Evolutionary conservation across 2,113 vertebrate species (phyloP).

Genomic region (Melanerpes formicivorus): DNA sequence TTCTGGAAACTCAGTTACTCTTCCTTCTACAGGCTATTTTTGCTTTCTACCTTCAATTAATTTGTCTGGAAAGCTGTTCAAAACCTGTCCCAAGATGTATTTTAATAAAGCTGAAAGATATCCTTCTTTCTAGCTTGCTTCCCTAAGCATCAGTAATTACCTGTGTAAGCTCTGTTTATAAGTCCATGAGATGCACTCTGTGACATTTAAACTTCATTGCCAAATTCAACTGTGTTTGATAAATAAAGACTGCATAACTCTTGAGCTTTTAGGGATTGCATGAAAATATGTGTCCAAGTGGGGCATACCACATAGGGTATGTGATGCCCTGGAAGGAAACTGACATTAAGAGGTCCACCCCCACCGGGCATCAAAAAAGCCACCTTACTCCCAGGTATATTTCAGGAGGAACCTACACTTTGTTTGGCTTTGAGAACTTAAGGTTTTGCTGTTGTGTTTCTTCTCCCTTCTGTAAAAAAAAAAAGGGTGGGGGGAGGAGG

Average conservation of each 20-base stretch:
- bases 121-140: not conserved
- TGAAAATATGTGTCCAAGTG: not conserved
- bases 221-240: not conserved
- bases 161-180: not conserved
- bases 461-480: not conserved
- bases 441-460: not conserved
- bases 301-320: not conserved
- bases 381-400: not conserved
- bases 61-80: slow-evolving; percentile 18
- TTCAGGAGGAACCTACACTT: not conserved
- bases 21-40: not conserved
- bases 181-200: not conserved
- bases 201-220: not conserved
- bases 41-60: slow-evolving; percentile 21
- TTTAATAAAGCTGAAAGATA: not conserved
- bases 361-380: not conserved
- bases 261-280: not conserved
- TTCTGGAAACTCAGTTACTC: slow-evolving; percentile 6
- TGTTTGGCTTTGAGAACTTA: not conserved
- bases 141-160: not conserved
- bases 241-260: not conserved
- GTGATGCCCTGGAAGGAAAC: not conserved
- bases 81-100: not conserved
- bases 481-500: not conserved
- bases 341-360: not conserved